Conservation (phyloP, 2,113 vertebrate genomes). For the Thymallus thymallus region DNA sequence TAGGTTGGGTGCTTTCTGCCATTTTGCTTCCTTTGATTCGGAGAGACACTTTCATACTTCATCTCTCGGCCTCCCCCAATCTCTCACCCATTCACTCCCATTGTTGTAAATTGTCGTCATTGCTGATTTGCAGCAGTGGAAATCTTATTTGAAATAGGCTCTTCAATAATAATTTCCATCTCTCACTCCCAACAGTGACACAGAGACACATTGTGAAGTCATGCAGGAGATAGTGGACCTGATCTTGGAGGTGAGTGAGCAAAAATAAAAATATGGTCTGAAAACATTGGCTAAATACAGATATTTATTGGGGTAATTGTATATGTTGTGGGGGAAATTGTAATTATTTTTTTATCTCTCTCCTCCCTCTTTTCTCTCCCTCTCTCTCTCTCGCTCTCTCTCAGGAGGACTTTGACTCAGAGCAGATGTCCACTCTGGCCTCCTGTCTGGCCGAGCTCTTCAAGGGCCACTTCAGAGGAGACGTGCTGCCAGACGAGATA, state of each 20-base stretch:
- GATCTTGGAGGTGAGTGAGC: constrained; percentile 86
- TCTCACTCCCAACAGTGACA: constrained; percentile 73
- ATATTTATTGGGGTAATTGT: neutral
- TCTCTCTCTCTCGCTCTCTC: neutral
- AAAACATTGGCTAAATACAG: too few species aligned
- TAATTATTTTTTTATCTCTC: too few species aligned
- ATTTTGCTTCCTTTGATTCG: too few species aligned
- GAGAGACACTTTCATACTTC: too few species aligned
- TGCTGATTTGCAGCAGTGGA: too few species aligned
- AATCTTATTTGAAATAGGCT: neutral
- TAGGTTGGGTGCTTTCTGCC: too few species aligned
- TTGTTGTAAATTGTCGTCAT: too few species aligned
- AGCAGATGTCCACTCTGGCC: constrained; percentile 88
- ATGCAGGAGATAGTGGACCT: constrained; percentile 99
- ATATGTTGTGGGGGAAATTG: neutral
- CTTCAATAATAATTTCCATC: neutral
- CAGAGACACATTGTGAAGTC: constrained; percentile 92
- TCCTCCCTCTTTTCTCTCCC: too few species aligned
- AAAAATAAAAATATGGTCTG: too few species aligned
- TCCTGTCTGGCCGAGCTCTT: constrained; percentile 94
- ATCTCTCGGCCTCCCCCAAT: too few species aligned
- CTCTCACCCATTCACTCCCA: too few species aligned
- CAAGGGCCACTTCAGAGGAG: constrained; percentile 91
- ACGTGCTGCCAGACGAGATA: constrained; percentile 91
- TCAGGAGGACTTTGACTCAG: constrained; percentile 95